Evolutionary conservation across 2,113 vertebrate species (phyloP).

Genomic region (Vireo altiloquus): DNA sequence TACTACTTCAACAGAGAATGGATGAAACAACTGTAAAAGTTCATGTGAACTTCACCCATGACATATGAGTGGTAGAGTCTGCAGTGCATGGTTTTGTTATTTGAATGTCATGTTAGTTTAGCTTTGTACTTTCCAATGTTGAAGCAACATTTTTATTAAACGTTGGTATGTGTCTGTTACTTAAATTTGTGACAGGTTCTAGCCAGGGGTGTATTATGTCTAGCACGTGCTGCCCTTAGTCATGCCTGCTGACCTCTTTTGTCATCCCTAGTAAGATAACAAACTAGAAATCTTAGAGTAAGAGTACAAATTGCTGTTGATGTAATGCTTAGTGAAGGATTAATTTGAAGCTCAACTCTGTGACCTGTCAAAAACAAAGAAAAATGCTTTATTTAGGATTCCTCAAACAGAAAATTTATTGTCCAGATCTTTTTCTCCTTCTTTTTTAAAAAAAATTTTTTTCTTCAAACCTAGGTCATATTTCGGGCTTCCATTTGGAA

Average conservation of each 20-base stretch:
- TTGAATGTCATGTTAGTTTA: background rate
- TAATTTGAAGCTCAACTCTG: background rate
- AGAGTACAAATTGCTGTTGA: background rate
- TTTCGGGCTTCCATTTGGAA: background rate
- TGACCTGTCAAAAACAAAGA: background rate
- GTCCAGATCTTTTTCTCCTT: background rate
- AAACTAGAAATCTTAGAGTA: background rate
- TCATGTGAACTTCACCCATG: background rate
- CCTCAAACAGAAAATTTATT: background rate
- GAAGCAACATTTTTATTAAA: background rate
- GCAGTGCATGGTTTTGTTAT: background rate
- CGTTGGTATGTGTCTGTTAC: background rate
- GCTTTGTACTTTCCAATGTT: background rate
- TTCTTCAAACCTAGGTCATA: background rate
- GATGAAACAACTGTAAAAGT: background rate
- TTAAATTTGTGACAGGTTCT: background rate
- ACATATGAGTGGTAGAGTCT: background rate
- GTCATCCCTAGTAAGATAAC: background rate
- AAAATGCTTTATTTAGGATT: background rate
- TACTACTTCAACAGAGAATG: background rate
- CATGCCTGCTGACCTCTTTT: background rate
- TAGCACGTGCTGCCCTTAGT: background rate
- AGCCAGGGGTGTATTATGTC: background rate
- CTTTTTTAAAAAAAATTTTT: background rate
- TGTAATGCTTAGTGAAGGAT: background rate